A percentile compares a stretch with the other conserved stretches of the same genome.
Conservation (phyloP, 2,888 invertebrate genomes). For the Phragmatobia fuliginosa region DNA sequence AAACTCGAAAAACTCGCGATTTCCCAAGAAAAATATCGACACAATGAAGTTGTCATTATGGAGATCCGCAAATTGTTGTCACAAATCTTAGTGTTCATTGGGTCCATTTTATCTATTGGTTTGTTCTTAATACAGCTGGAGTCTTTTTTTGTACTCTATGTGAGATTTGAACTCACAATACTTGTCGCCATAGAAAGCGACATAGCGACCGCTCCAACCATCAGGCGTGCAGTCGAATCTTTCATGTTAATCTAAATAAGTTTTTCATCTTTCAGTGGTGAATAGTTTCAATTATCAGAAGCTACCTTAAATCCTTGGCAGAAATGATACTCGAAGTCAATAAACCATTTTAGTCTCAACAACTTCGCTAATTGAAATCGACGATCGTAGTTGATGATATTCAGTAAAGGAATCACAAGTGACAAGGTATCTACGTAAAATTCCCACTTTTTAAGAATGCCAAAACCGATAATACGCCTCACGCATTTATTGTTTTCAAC, state of each 20-base stretch:
- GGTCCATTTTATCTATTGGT: too few relatives aligned
- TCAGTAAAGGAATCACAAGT: slow-evolving; percentile 58
- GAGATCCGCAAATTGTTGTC: too few relatives aligned
- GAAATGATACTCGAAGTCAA: slow-evolving; percentile 63
- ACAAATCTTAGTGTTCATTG: too few relatives aligned
- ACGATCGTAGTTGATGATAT: slow-evolving; percentile 47
- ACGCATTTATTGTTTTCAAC: slow-evolving; percentile 57
- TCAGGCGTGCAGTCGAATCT: too few relatives aligned
- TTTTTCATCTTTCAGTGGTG: not conserved
- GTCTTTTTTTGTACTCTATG: too few relatives aligned
- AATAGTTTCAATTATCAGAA: not conserved
- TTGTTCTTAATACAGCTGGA: too few relatives aligned
- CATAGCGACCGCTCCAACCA: not conserved
- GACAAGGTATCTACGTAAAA: slow-evolving; percentile 61
- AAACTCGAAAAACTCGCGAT: too few relatives aligned
- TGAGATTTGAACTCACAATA: too few relatives aligned
- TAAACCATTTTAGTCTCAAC: slow-evolving; percentile 60
- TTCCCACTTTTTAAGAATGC: slow-evolving; percentile 57
- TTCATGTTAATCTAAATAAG: not conserved
- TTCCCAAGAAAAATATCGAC: too few relatives aligned
- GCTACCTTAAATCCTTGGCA: slow-evolving; percentile 67
- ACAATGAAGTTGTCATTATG: too few relatives aligned
- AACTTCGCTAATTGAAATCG: slow-evolving; percentile 59
- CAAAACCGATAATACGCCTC: slow-evolving; percentile 46
- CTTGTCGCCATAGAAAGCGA: too few relatives aligned